Base-by-base conservation (phyloP, 2,113 vertebrate genomes). In the Alethe diademata region DNA sequence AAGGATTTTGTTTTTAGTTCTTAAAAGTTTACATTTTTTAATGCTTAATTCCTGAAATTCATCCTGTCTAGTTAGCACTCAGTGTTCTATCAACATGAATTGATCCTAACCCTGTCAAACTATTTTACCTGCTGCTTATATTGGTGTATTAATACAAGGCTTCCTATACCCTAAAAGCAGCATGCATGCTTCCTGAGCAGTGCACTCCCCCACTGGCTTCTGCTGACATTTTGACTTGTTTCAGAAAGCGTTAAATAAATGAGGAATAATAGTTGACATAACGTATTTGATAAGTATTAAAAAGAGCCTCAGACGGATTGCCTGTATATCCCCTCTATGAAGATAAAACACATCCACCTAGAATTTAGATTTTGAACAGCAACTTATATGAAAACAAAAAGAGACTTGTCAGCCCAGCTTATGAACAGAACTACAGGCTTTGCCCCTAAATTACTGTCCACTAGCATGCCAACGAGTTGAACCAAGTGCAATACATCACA, bases 221-320 rank as follows among this genome's bases (percentile, higher is more conserved):
- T 97, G 97, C 78, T 97, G 93, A 88, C 64, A 88, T 86, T 93
- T 97, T 95, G 74, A 78, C 78, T 94, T 95, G 86, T n/a, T 94
- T 93, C 91, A 72, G 87, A 95, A 96, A 57, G 69, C 60, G 90
- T 86, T 96, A 92, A 96, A 96, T 88, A 96, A 96, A 95, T 89
- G 90, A 33, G 58, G 40, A 92, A 58, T 76, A 83, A 71, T 69
- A 71, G 33, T 16, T 73, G 61, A 65, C n/a, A 58, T 71, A 58
- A 65, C 3, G 2, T 47, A 78, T 87, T 92, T 62, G 33, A 42
- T 62, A 45, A 36, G 42, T 71, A 45, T 36, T 84, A 42, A 7
- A 69, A 65, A 54, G 20, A 43, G 9, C 38, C 33, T 67, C 47
- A 62, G 38, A 62, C 16, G 67, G 24, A 42, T 20, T 79, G 43